Evolutionary conservation across 2,888 invertebrate genomes (phyloP).

Genomic region (Conomelus anceps): DNA sequence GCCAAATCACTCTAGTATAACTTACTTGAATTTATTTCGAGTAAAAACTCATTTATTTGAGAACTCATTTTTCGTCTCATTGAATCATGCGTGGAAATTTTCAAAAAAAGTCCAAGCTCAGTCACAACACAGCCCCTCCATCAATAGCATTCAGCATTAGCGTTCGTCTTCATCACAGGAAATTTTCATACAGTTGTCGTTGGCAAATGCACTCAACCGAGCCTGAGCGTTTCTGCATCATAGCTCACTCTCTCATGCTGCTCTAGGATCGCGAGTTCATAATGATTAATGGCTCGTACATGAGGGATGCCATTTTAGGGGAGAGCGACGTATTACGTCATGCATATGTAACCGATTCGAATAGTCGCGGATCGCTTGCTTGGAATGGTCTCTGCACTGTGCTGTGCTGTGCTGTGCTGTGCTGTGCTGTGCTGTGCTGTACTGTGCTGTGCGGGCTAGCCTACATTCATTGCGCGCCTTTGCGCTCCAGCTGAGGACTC

Average conservation of each 20-base stretch:
- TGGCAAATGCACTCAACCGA: neutral
- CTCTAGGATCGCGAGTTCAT: neutral
- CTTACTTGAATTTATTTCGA: too few relatives aligned
- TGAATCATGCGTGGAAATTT: neutral
- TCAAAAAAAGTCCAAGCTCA: neutral
- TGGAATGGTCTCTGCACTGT: neutral
- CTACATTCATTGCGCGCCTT: too few relatives aligned
- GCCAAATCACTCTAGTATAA: too few relatives aligned
- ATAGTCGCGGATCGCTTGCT: neutral
- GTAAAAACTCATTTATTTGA: too few relatives aligned
- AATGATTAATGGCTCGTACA: slow-evolving; percentile 8
- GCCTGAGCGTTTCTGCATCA: neutral
- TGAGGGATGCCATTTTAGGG: neutral
- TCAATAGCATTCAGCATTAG: neutral
- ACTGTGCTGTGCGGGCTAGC: neutral
- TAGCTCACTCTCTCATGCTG: neutral
- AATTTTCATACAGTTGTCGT: neutral
- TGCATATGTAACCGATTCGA: neutral
- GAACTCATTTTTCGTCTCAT: too few relatives aligned
- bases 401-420: neutral
- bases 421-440: neutral
- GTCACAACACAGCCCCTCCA: neutral
- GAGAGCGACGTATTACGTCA: neutral
- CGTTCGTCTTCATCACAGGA: neutral
- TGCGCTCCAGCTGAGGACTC: too few relatives aligned